Percentiles rank a stretch among this genome's conserved stretches.
Evolutionary conservation across 2,113 vertebrate species (phyloP).

Genomic region (Herpailurus yagouaroundi): DNA sequence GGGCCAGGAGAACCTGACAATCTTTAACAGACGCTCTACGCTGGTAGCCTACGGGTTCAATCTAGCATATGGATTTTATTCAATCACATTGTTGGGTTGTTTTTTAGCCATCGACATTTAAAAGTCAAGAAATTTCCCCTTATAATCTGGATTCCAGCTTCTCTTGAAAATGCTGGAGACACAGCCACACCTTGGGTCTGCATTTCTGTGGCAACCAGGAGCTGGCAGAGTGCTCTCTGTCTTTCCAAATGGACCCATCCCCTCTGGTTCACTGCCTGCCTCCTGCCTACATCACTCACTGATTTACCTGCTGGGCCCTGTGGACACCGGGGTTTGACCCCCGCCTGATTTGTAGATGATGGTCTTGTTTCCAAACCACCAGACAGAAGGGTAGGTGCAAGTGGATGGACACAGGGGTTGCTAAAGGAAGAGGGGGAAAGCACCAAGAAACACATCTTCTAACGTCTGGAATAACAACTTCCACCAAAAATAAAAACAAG

Average conservation of each 20-base stretch:
- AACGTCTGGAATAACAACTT: conserved; percentile 67
- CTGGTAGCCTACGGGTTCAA: not conserved
- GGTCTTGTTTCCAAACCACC: not conserved
- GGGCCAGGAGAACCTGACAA: not conserved
- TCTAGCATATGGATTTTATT: not conserved
- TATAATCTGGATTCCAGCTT: not conserved
- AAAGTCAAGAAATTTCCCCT: not conserved
- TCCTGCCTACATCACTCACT: not conserved
- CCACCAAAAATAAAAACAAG: conserved; percentile 62
- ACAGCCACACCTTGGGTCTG: no score
- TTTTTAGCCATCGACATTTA: not conserved
- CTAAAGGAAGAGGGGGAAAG: not conserved
- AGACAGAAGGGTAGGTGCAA: not conserved
- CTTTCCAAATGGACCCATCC: accelerated
- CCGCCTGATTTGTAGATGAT: not conserved
- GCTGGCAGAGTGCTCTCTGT: accelerated
- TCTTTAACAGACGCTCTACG: not conserved
- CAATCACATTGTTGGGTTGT: not conserved
- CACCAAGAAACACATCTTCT: not conserved
- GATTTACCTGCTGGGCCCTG: not conserved
- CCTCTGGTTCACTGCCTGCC: accelerated
- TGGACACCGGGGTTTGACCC: not conserved
- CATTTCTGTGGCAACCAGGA: no score
- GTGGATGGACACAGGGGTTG: not conserved
- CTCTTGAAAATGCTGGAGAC: not conserved